These are phyloP conservation scores for Phrynocephalus versicolor DNA, from an alignment of 2,113 vertebrate genomes.

Conservation along the genomic window DNA sequence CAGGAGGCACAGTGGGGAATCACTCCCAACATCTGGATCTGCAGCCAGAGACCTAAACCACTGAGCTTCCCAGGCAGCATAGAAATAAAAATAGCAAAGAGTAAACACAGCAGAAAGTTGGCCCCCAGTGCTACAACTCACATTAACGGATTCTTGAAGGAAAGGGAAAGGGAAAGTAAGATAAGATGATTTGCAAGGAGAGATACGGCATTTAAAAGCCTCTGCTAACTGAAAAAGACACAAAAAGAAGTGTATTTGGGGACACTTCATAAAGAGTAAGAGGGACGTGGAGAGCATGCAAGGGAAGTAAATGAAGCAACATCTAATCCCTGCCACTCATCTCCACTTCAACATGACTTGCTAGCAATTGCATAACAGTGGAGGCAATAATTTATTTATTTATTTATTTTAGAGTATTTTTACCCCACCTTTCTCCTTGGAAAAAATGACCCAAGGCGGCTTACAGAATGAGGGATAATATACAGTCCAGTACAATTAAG, in stretches of 20 bases:
- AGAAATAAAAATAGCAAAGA: not conserved
- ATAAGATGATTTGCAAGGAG: not conserved
- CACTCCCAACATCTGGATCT: too few species aligned
- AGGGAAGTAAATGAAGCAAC: slow-evolving; percentile 17
- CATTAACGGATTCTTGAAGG: not conserved
- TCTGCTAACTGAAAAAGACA: not conserved
- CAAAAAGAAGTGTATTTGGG: not conserved
- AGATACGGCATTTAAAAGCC: not conserved
- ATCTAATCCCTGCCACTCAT: not conserved
- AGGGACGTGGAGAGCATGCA: not conserved
- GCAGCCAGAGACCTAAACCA: too few species aligned
- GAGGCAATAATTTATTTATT: not conserved
- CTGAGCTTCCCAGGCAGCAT: too few species aligned
- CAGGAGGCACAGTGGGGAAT: too few species aligned
- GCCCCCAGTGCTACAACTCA: not conserved
- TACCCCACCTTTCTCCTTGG: too few species aligned
- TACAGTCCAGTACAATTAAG: too few species aligned
- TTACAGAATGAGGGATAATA: too few species aligned
- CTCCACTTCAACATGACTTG: not conserved
- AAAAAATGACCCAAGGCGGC: too few species aligned
- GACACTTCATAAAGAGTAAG: not conserved
- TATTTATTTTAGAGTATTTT: too few species aligned
- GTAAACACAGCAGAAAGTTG: not conserved
- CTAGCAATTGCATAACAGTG: not conserved
- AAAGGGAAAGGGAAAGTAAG: not conserved